A percentile compares a stretch with the other conserved stretches of the same genome.
Evolutionary conservation across 2,888 invertebrate genomes (phyloP).

Genomic region (Meandrusa payeni): DNA sequence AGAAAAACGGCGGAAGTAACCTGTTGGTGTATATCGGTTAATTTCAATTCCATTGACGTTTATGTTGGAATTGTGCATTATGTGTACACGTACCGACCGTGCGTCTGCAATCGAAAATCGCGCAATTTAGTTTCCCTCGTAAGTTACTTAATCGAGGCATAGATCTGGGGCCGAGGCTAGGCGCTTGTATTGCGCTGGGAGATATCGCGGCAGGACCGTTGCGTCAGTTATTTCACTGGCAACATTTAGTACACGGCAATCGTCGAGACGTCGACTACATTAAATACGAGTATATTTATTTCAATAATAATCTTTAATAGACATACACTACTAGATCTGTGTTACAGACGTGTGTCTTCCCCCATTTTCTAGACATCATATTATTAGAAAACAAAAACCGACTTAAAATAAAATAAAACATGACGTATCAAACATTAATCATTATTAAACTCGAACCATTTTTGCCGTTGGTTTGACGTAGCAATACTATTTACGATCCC

Average conservation of each 20-base stretch:
- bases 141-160: slow-evolving; percentile 26
- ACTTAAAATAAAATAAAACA: too few relatives aligned
- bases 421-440: too few relatives aligned
- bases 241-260: slow-evolving; percentile 54
- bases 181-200: slow-evolving; percentile 36
- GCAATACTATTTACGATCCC: too few relatives aligned
- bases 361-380: too few relatives aligned
- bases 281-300: too few relatives aligned
- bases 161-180: slow-evolving; percentile 31
- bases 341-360: too few relatives aligned
- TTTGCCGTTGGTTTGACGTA: too few relatives aligned
- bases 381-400: too few relatives aligned
- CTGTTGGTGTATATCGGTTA: slow-evolving; percentile 44
- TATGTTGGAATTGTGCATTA: slow-evolving; percentile 8
- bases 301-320: too few relatives aligned
- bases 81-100: slow-evolving; percentile 10
- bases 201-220: slow-evolving; percentile 53
- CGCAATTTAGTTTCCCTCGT: slow-evolving; percentile 25
- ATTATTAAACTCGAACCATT: too few relatives aligned
- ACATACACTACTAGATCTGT: too few relatives aligned
- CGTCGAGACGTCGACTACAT: slow-evolving; percentile 28
- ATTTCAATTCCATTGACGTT: slow-evolving; percentile 11
- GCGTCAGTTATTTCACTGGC: slow-evolving; percentile 58
- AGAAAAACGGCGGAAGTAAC: slow-evolving; percentile 54
- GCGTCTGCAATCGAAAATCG: slow-evolving; percentile 26